These are phyloP conservation scores for Acomys russatus DNA, from an alignment of 2,797 vertebrate species.

Conservation along the genomic window DNA sequence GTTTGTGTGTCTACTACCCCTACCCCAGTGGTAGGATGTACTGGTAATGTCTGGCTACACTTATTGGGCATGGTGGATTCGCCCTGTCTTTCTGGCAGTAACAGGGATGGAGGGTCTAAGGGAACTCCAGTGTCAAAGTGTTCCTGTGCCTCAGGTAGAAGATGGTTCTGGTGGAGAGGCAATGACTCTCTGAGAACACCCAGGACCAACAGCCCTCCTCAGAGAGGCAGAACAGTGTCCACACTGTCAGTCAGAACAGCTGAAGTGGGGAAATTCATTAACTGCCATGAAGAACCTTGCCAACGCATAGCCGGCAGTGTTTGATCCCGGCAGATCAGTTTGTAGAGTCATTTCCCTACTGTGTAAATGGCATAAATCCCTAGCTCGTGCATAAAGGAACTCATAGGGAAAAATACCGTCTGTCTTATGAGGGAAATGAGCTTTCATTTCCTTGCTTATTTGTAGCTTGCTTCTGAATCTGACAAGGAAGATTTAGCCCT, in stretches of 20 bases:
- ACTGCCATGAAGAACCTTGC: background rate
- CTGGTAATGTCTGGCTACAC: background rate
- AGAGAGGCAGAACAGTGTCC: conserved; percentile 35
- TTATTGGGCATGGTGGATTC: background rate
- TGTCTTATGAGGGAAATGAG: conserved; percentile 67
- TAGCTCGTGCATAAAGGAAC: conserved; percentile 61
- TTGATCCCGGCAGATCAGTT: background rate
- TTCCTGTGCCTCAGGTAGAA: background rate
- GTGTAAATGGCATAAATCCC: conserved; percentile 14
- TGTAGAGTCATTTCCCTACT: background rate
- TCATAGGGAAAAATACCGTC: conserved; percentile 61
- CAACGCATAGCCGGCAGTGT: background rate
- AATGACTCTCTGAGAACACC: background rate
- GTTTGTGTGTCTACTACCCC: background rate
- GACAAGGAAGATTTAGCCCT: conserved; percentile 73
- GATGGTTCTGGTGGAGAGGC: background rate
- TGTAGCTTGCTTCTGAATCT: conserved; percentile 65
- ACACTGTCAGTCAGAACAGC: conserved; percentile 1
- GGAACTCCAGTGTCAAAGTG: background rate
- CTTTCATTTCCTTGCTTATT: conserved; percentile 76
- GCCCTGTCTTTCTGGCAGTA: background rate
- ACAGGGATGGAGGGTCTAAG: background rate
- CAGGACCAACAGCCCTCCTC: background rate
- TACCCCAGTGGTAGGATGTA: background rate
- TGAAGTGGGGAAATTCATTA: conserved; percentile 52